phyloP scores from a whole-genome alignment of 2,888 invertebrate genomes.

The Trachelus iudaicus region DNA sequence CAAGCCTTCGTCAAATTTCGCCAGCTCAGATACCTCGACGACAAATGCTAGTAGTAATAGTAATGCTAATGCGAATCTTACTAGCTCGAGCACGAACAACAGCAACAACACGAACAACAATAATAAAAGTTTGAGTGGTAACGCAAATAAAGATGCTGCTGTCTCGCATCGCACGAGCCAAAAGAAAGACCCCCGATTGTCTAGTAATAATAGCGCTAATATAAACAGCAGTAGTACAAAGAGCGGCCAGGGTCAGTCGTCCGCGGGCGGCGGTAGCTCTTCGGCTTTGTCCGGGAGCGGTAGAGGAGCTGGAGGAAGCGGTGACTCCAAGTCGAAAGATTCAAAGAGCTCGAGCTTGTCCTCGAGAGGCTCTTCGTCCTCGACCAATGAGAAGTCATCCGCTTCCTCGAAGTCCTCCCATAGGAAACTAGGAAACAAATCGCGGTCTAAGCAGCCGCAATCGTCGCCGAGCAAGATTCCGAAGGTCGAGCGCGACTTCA shows the following conservation, averaged over 20 bases:
- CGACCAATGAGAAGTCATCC: constrained; percentile 46
- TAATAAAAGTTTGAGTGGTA: constrained; percentile 52
- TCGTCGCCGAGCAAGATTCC: constrained; percentile 49
- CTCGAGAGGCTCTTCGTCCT: constrained; percentile 53
- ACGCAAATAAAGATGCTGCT: constrained; percentile 60
- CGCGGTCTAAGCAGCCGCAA: constrained; percentile 54
- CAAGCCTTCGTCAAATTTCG: constrained; percentile 52
- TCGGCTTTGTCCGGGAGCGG: constrained; percentile 29
- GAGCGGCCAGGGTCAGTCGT: constrained; percentile 35
- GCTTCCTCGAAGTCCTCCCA: constrained; percentile 57
- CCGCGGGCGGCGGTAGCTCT: constrained; percentile 36
- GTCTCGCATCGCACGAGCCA: constrained; percentile 61
- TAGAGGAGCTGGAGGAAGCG: constrained; percentile 22
- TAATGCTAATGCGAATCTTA: constrained; percentile 51
- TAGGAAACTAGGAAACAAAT: constrained; percentile 61
- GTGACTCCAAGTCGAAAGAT: constrained; percentile 49
- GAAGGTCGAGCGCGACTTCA: constrained; percentile 53
- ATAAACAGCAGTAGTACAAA: constrained; percentile 34
- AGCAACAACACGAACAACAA: constrained; percentile 57
- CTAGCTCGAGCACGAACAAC: constrained; percentile 30
- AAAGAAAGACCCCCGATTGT: constrained; percentile 62
- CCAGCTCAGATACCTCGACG: constrained; percentile 48
- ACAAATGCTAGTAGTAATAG: constrained; percentile 53
- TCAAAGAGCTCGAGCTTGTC: constrained; percentile 37
- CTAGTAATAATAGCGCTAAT: constrained; percentile 59